Conservation (phyloP, 2,888 invertebrate species). For the Nephrotoma appendiculata region DNA sequence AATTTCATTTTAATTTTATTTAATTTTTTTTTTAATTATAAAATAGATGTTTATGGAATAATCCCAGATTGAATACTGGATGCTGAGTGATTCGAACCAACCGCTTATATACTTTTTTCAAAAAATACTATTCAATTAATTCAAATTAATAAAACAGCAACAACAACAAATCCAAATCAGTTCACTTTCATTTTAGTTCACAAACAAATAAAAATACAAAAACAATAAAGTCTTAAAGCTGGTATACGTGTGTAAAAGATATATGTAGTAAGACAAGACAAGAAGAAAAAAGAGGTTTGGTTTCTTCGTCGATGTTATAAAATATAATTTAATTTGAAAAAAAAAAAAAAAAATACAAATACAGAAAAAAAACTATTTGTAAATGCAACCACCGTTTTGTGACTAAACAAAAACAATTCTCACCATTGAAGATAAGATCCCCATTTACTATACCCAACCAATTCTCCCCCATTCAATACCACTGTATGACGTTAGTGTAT, state of each 20-base stretch:
- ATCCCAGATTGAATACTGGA: conserved; percentile 36
- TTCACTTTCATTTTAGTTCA: conserved; percentile 12
- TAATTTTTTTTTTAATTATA: conserved; percentile 10
- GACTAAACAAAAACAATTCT: neutral
- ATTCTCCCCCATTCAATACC: neutral
- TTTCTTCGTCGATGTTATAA: neutral
- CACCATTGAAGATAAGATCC: conserved; percentile 3
- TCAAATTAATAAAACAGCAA: neutral
- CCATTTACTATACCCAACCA: neutral
- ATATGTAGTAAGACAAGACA: neutral
- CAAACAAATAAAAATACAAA: neutral
- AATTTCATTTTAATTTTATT: conserved; percentile 32
- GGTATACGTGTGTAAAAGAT: neutral
- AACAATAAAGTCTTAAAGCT: neutral
- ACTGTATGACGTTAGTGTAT: neutral
- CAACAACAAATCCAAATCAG: conserved; percentile 10
- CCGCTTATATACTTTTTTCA: conserved; percentile 29
- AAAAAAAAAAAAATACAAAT: neutral
- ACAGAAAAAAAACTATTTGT: neutral
- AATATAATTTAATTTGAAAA: conserved; percentile 1
- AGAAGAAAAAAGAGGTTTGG: conserved; percentile 2
- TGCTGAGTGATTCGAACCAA: conserved; percentile 33
- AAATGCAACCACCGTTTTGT: conserved; percentile 1
- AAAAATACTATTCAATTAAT: neutral
- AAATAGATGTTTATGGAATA: conserved; percentile 13